phyloP scores from a whole-genome alignment of 2,797 vertebrate species.

The Pangasius larnaudii region DNA sequence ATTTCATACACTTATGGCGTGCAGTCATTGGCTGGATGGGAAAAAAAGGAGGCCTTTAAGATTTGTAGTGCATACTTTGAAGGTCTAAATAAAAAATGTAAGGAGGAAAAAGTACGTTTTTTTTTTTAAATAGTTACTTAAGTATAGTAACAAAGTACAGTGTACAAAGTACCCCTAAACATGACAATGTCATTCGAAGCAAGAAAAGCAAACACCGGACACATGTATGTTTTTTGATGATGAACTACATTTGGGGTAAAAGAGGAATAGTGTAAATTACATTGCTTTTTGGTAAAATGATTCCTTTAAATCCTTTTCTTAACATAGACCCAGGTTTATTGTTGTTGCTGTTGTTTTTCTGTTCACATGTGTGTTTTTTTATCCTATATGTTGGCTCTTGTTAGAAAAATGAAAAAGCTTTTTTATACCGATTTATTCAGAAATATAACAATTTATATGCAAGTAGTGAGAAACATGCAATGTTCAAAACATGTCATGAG shows the following conservation, averaged over 20 bases:
- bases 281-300: no score
- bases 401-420: neutral
- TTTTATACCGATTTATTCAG: neutral
- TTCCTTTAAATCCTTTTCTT: neutral
- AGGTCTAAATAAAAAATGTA: neutral
- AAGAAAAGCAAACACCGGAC: neutral
- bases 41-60: neutral
- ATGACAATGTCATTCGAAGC: neutral
- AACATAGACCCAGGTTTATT: neutral
- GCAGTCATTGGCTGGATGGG: neutral
- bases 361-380: neutral
- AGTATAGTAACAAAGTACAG: neutral
- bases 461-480: neutral
- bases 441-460: neutral
- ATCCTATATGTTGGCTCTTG: neutral
- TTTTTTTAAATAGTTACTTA: neutral
- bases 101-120: no score
- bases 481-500: conserved; percentile 15
- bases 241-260: neutral
- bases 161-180: neutral
- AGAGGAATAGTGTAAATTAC: neutral
- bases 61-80: neutral
- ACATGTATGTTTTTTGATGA: neutral
- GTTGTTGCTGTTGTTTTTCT: neutral
- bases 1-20: neutral